These are phyloP conservation scores for Notolabrus celidotus DNA, from an alignment of 2,797 vertebrate genomes.

Conservation along the genomic window DNA sequence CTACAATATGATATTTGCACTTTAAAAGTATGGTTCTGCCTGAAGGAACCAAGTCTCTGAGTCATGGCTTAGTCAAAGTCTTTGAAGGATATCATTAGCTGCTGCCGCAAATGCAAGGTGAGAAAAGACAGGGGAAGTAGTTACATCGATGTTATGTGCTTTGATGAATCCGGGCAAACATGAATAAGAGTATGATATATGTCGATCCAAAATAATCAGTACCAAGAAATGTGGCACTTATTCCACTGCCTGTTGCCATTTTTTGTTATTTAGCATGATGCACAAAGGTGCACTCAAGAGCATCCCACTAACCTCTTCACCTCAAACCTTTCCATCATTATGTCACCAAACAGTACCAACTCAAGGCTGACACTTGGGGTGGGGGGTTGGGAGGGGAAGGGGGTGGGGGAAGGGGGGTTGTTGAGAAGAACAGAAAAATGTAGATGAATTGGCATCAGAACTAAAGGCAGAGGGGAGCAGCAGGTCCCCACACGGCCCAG, in stretches of 20 bases:
- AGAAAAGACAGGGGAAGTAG: slow-evolving; percentile 17
- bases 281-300: slow-evolving; percentile 14
- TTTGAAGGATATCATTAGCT: slow-evolving; percentile 67
- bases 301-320: slow-evolving; percentile 48
- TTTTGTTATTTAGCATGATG: neutral
- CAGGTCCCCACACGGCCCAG: slow-evolving; percentile 62
- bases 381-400: slow-evolving; percentile 36
- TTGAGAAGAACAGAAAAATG: slow-evolving; percentile 60
- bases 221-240: neutral
- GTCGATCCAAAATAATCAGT: slow-evolving; percentile 18
- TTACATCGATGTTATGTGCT: neutral
- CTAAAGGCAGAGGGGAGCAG: slow-evolving; percentile 70
- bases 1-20: slow-evolving; percentile 46
- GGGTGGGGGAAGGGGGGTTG: slow-evolving; percentile 34
- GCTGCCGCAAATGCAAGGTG: slow-evolving; percentile 40
- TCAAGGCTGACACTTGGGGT: slow-evolving; percentile 32
- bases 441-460: slow-evolving; percentile 71
- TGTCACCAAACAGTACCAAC: slow-evolving; percentile 27
- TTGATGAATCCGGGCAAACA: slow-evolving; percentile 3
- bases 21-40: slow-evolving; percentile 61
- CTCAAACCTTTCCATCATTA: slow-evolving; percentile 29
- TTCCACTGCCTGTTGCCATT: neutral
- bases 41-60: slow-evolving; percentile 55
- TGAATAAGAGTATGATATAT: slow-evolving; percentile 3
- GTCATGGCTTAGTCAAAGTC: slow-evolving; percentile 53